Base-by-base conservation (phyloP, 2,113 vertebrate species). In the Lepidothrix coronata region DNA sequence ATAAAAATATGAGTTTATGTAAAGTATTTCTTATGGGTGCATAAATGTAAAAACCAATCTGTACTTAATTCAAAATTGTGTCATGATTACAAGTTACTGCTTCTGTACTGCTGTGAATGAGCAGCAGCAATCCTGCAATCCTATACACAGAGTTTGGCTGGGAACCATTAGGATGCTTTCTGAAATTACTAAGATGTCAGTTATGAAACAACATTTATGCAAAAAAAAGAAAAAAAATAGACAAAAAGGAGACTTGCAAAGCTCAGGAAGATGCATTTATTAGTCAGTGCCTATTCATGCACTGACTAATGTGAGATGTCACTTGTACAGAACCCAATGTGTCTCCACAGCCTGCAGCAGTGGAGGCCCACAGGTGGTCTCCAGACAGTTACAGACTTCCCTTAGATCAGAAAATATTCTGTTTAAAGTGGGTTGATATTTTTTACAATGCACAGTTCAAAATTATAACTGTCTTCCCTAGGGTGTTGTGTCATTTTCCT, bases 271-370 rank as follows among this genome's bases (percentile, higher is more conserved):
- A 83, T 12, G 19, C 39, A n/a, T 12, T 80, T 76, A 79, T 88
- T 86, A 87, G 62, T 88, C 67, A 66, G 37, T 57, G 46, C 65
- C 88, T 91, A 80, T 61, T 96, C 80, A 84, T 52, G 41, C 80
- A 37, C 48, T 86, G 76, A 91, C 72, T 96, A 86, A 92, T 55
- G 61, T 72, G 58, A 88, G 68, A 85, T 88, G 63, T 94, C 95
- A 78, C 39, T 94, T 84, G 41, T 43, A 62, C 81, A 91, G 93
- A 89, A 86, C 71, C 2, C 2, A 59, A 1, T 30, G 48, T 72
- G 44, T 61, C 87, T 79, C 48, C 67, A 65, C 67, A 84, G 84
- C 68, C 72, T 66, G 55, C 63, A 83, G 89, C 83, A 55, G 27
- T 8, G 8, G 35, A 70, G 33, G 46, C 68, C 75, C 73, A 58